Percentiles rank a stretch among this genome's conserved stretches.
phyloP scores from a whole-genome alignment of 1,140 invertebrate genomes.

The Drosophila kohkoa region DNA sequence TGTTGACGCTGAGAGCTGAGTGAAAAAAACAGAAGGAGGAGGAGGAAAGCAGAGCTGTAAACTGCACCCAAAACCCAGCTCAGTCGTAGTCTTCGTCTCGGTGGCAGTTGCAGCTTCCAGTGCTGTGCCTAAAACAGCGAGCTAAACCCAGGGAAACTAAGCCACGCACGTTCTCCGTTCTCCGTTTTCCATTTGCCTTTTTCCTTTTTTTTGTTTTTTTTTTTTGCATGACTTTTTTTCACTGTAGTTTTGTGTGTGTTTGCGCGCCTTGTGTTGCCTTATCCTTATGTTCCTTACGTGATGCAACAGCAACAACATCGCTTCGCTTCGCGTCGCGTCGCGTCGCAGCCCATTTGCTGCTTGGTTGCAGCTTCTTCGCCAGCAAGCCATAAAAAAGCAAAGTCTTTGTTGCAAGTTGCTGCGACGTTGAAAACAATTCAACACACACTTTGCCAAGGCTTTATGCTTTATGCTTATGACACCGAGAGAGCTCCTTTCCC shows the following conservation, averaged over 20 bases:
- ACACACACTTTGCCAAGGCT: conserved; percentile 46
- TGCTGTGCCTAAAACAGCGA: neutral
- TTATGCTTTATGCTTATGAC: conserved; percentile 51
- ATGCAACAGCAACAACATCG: neutral
- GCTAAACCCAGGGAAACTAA: conserved; percentile 12
- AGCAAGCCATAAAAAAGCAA: conserved; percentile 47
- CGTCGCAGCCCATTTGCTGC: conserved; percentile 36
- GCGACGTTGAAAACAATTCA: conserved; percentile 57
- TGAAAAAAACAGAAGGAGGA: neutral
- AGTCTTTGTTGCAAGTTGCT: conserved; percentile 63
- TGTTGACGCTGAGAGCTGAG: conserved; percentile 37
- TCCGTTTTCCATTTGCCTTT: conserved; percentile 9
- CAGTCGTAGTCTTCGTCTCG: too few species aligned
- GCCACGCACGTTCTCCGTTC: conserved; percentile 41
- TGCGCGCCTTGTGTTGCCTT: conserved; percentile 5
- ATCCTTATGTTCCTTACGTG: conserved; percentile 1
- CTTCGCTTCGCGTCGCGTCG: too few species aligned
- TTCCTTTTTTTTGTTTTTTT: neutral
- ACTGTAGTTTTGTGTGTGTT: neutral
- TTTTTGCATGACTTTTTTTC: conserved; percentile 1
- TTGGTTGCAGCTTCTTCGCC: conserved; percentile 50
- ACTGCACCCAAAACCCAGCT: neutral
- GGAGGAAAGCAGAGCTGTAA: neutral
- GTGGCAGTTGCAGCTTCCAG: neutral
- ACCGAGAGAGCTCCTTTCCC: neutral